Evolutionary conservation across 2,888 invertebrate species (phyloP).

Genomic region (Lacanobia oleracea): DNA sequence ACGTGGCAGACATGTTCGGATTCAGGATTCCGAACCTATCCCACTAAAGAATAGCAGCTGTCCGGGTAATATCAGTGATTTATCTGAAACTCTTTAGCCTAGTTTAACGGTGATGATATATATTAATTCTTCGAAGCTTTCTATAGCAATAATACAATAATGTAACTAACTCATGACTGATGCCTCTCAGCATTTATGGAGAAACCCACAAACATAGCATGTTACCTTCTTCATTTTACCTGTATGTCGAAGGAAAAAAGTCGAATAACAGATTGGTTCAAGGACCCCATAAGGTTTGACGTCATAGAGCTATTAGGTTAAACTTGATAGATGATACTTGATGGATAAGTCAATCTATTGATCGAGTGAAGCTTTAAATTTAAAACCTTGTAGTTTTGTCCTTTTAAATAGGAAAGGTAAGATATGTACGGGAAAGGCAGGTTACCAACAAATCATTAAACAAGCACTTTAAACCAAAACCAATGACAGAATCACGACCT

Average conservation of each 20-base stretch:
- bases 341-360: constrained; percentile 27
- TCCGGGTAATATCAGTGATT: too few species aligned
- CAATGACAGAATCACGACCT: too few species aligned
- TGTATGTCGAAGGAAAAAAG: constrained; percentile 1
- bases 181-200: not conserved
- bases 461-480: too few species aligned
- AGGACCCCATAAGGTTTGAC: constrained; percentile 39
- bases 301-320: constrained; percentile 29
- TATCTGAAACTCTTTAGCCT: too few species aligned
- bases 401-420: not conserved
- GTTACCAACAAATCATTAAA: too few species aligned
- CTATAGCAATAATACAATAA: too few species aligned
- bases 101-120: too few species aligned
- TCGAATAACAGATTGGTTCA: constrained; percentile 32
- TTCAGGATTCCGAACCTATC: too few species aligned
- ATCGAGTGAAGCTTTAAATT: constrained; percentile 17
- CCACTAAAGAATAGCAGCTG: too few species aligned
- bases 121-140: too few species aligned
- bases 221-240: not conserved
- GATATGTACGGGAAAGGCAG: not conserved
- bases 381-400: not conserved
- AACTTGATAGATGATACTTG: constrained; percentile 9
- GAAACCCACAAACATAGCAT: not conserved
- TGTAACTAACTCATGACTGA: not conserved
- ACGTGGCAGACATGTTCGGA: too few species aligned